phyloP scores from a whole-genome alignment of 2,888 invertebrate genomes.

The Yponomeuta evonymella region DNA sequence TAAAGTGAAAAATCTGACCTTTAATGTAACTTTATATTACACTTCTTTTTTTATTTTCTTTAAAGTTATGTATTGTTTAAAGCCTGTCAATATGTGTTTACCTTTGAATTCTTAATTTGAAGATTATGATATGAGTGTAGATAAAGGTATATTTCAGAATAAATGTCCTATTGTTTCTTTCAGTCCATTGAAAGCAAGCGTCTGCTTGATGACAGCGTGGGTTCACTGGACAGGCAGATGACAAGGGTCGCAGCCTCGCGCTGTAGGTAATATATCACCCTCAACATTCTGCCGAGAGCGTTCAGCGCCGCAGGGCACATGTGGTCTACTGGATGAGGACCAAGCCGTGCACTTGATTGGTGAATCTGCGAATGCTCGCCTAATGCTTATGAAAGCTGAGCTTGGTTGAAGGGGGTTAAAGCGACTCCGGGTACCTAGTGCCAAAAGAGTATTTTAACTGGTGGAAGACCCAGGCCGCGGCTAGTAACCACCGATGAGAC shows the following conservation, averaged over 20 bases:
- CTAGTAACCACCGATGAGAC: no score
- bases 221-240: not conserved
- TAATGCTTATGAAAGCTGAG: not conserved
- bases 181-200: not conserved
- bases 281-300: not conserved
- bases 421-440: no score
- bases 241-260: not conserved
- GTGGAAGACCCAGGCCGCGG: no score
- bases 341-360: not conserved
- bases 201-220: not conserved
- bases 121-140: no score
- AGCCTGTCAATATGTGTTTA: no score
- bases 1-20: no score
- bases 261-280: conserved; percentile 5
- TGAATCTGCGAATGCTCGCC: not conserved
- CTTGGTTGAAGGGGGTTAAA: no score
- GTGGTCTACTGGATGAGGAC: not conserved
- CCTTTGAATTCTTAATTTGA: no score
- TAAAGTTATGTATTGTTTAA: no score
- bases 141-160: not conserved
- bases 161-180: not conserved
- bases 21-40: no score
- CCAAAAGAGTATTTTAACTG: no score
- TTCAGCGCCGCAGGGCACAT: not conserved
- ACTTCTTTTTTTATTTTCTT: no score